A percentile compares a stretch with the other conserved stretches of the same genome.
These are phyloP conservation scores for Apodemia zela DNA, from an alignment of 2,888 invertebrate species.

Conservation along the genomic window DNA sequence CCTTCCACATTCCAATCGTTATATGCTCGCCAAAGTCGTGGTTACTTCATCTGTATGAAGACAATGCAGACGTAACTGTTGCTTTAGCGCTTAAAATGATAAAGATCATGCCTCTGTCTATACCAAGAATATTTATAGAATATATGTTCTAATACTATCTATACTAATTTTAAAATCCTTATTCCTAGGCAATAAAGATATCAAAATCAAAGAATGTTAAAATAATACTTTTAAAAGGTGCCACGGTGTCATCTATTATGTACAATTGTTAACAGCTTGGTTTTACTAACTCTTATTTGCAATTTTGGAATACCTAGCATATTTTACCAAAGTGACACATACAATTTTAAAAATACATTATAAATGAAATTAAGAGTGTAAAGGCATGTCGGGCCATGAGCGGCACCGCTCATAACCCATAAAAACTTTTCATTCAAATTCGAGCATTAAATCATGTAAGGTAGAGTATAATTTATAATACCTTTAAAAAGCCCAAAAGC, in stretches of 20 bases:
- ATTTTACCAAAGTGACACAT: neutral
- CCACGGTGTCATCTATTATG: too few species aligned
- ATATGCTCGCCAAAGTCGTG: neutral
- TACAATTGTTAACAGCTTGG: neutral
- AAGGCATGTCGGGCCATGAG: neutral
- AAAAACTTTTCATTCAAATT: too few species aligned
- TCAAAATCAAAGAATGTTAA: too few species aligned
- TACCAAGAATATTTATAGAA: neutral
- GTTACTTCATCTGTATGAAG: neutral
- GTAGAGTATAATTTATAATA: too few species aligned
- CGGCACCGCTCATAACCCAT: too few species aligned
- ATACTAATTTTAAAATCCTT: neutral
- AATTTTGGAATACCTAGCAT: too few species aligned
- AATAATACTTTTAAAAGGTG: too few species aligned
- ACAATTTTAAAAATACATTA: neutral
- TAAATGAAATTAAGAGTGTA: neutral
- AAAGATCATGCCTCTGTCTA: neutral
- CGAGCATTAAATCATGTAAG: too few species aligned
- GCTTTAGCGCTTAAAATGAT: neutral
- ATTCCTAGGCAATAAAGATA: too few species aligned
- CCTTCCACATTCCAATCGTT: neutral
- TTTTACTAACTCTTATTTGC: neutral
- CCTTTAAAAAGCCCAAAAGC: too few species aligned
- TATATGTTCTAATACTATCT: neutral
- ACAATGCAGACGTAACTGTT: neutral